These are phyloP conservation scores for Bunonema sp. DNA, from an alignment of 2,888 invertebrate genomes.

Conservation along the genomic window DNA sequence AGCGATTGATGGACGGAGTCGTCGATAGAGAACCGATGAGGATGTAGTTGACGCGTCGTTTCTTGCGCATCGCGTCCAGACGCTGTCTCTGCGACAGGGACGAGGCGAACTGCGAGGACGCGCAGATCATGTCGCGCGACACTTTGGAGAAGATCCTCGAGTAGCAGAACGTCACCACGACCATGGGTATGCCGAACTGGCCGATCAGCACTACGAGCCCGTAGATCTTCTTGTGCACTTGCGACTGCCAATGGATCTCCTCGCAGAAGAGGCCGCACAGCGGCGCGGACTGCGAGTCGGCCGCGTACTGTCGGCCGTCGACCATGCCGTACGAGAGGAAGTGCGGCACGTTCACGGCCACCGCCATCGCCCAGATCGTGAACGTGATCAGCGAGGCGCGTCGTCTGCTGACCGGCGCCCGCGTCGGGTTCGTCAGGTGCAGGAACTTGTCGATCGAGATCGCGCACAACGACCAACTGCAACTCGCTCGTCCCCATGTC, in stretches of 20 bases:
- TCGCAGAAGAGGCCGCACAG: slow-evolving; percentile 49
- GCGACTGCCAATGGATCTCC: slow-evolving; percentile 63
- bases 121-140: slow-evolving; percentile 38
- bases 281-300: slow-evolving; percentile 9
- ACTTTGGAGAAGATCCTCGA: slow-evolving; percentile 8
- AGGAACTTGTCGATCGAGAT: slow-evolving; percentile 42
- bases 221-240: too few species aligned
- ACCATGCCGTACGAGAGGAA: slow-evolving; percentile 36
- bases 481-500: too few species aligned
- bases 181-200: slow-evolving; percentile 42
- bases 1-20: too few species aligned
- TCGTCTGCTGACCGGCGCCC: slow-evolving; percentile 29
- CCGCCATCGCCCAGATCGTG: slow-evolving; percentile 35
- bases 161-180: slow-evolving; percentile 40
- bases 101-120: slow-evolving; percentile 37
- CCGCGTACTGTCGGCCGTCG: slow-evolving; percentile 51
- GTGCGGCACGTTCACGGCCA: slow-evolving; percentile 38
- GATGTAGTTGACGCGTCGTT: slow-evolving; percentile 26
- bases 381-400: slow-evolving; percentile 21
- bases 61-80: slow-evolving; percentile 31
- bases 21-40: too few species aligned
- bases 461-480: slow-evolving; percentile 38
- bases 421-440: slow-evolving; percentile 41
- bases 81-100: slow-evolving; percentile 33
- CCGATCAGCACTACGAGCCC: slow-evolving; percentile 1